Base-by-base conservation (phyloP, 2,797 vertebrate genomes). In the Pelodytes ibericus region DNA sequence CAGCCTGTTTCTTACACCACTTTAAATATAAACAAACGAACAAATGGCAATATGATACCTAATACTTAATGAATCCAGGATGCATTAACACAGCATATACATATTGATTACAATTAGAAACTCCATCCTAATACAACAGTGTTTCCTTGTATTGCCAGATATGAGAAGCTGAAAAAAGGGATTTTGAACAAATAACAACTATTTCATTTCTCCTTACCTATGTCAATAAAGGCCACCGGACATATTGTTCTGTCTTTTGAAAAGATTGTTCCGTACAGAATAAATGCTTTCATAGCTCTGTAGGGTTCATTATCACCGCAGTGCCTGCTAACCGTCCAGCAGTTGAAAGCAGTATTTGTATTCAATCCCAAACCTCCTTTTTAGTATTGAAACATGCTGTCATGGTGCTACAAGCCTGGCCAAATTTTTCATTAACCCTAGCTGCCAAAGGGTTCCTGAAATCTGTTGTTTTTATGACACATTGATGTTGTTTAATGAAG, bases 231-330 rank as follows among this genome's bases (percentile, higher is more conserved):
- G 77, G 71, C 77, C 71, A 68, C 44, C 61, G 71, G 71, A 73
- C 71, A 74, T 47, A 62, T 79, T 79, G 77, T 79, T 79, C 71
- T 74, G 53, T 73, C 58, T 79, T 79, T 73, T 74, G 64, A 69
- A 79, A 68, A 68, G 64, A 69, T 73, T 79, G 57, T 22, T 69
- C 71, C 71, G 64, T 73, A 79, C 77, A 79, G 71, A 73, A 79
- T 63, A 79, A 74, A 74, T 79, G 70, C 71, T 79, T 79, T 73
- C 77, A 74, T 47, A 74, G 62, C 64, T 68, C 77, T 62, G 57
- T 73, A 63, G 77, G 71, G 71, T 73, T 79, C 64, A 73, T 79
- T 79, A 74, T 79, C 77, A 58, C 77, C 77, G 56, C 77, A 79
- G 77, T 79, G 58, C 71, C 64, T 79, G 62, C 71, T 79, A 73